Evolutionary conservation across 2,888 invertebrate genomes (phyloP).

Genomic region (Hyalella azteca): DNA sequence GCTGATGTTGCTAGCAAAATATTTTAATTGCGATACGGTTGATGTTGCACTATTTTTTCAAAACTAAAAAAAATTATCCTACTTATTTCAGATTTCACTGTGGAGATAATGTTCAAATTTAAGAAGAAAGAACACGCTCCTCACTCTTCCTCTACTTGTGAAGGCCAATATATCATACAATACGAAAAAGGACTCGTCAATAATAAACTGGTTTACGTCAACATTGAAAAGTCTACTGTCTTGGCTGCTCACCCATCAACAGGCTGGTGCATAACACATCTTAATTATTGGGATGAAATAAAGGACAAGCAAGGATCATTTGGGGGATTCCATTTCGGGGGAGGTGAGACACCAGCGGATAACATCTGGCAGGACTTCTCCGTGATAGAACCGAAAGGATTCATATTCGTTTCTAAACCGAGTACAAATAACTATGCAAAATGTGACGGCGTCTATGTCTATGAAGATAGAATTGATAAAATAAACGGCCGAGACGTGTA

Average conservation of each 20-base stretch:
- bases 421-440: not conserved
- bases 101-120: not conserved
- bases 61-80: too few relatives aligned
- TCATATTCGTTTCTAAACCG: not conserved
- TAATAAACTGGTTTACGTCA: constrained; percentile 4
- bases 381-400: not conserved
- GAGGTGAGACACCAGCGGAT: not conserved
- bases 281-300: constrained; percentile 5
- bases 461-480: not conserved
- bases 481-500: not conserved
- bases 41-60: too few relatives aligned
- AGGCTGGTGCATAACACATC: constrained; percentile 8
- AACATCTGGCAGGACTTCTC: not conserved
- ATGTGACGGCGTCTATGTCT: constrained; percentile 3
- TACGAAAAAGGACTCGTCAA: not conserved
- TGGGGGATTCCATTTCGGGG: constrained; percentile 5
- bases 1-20: too few relatives aligned
- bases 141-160: not conserved
- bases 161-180: not conserved
- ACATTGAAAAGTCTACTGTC: not conserved
- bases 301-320: not conserved
- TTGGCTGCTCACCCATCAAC: not conserved
- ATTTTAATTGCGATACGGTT: too few relatives aligned
- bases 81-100: not conserved
- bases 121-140: not conserved